A percentile compares a stretch with the other conserved stretches of the same genome.
phyloP scores from a whole-genome alignment of 2,888 invertebrate genomes.

The Stictocephala bisonia region DNA sequence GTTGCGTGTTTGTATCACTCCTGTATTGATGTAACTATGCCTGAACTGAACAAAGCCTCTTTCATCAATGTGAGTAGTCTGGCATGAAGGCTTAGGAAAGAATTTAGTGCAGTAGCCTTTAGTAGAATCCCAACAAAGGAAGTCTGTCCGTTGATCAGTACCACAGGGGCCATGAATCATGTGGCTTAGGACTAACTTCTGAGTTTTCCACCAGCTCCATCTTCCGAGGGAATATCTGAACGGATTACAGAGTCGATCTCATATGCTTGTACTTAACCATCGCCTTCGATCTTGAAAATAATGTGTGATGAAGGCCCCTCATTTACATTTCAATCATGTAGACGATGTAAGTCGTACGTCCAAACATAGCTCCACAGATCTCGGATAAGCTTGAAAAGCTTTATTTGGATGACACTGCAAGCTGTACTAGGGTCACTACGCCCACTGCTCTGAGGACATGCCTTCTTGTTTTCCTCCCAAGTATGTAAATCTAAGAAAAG shows the following conservation, averaged over 20 bases:
- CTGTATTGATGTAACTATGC: conserved; percentile 5
- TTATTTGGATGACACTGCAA: conserved; percentile 1
- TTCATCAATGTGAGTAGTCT: conserved; percentile 41
- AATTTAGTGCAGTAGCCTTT: conserved; percentile 41
- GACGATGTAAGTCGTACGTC: conserved; percentile 29
- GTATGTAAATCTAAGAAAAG: background rate
- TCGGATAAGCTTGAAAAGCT: conserved; percentile 20
- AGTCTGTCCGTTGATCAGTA: conserved; percentile 33
- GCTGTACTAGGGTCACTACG: conserved; percentile 1
- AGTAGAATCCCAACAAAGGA: conserved; percentile 45
- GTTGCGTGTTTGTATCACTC: background rate
- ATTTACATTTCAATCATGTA: conserved; percentile 45
- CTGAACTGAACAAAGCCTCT: conserved; percentile 45
- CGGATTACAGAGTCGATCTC: conserved; percentile 46
- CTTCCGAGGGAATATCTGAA: conserved; percentile 33
- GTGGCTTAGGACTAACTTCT: conserved; percentile 27
- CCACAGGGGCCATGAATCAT: conserved; percentile 3
- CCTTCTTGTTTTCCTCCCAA: background rate
- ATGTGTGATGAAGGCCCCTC: conserved; percentile 43
- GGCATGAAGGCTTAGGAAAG: conserved; percentile 38
- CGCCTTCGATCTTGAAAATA: conserved; percentile 23
- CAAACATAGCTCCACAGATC: conserved; percentile 46
- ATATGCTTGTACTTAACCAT: conserved; percentile 25
- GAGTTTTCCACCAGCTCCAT: conserved; percentile 45
- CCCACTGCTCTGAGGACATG: conserved; percentile 18